Evolutionary conservation across 92 coral and sea anemone species (phyloP), one percentile per base, ranked within the genome.

Genomic region (Zoanthus sansibaricus): DNA sequence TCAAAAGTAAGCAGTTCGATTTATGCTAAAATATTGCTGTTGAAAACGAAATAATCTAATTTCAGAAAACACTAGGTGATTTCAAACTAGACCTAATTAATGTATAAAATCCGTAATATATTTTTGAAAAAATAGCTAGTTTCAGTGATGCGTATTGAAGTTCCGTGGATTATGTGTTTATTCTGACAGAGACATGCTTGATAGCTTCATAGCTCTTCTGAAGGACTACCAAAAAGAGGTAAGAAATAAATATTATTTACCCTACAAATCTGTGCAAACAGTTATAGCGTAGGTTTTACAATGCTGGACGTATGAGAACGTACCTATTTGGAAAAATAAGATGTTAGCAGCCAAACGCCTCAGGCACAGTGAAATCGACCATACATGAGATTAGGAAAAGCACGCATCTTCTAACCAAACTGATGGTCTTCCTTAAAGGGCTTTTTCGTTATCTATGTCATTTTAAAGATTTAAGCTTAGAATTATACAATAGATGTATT

Each of bases 211-310:
- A 46, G 92, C 93, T 48, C 94, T 96, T 49, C 91, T 96, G 7
- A 96, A 96, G 74, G 99, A 96, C 83, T 96, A 96, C 79, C 95
- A 93, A 18, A 95, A 95, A 71, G 99, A 96, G 97, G 99, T 96
- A 78, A 71, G 88, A 25, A 58, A 3, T 54, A 54, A 12, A 20
- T 7, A 17, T 62, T 17, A 18, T 62, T 58, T 58, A 58, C 66
- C 66, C 21, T 7, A 9, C 30, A 21, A 62, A 6, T 17, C 69
- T 62, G 21, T 62, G 32, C 10, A 9, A 16, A 5, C 30, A 37
- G 69, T 9, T 16, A 62, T 20, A 25, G 25, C 25, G 25, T 25
- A 3, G 3, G 21, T 17, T 62, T 0, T 9, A 62, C 69, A 14
- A 9, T 9, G 58, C 14, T 58, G 64, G 5, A 54, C 9, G 59